Evolutionary conservation across 2,113 vertebrate species (phyloP), one percentile per base, ranked within the genome.

Genomic region (Piprites chloris): DNA sequence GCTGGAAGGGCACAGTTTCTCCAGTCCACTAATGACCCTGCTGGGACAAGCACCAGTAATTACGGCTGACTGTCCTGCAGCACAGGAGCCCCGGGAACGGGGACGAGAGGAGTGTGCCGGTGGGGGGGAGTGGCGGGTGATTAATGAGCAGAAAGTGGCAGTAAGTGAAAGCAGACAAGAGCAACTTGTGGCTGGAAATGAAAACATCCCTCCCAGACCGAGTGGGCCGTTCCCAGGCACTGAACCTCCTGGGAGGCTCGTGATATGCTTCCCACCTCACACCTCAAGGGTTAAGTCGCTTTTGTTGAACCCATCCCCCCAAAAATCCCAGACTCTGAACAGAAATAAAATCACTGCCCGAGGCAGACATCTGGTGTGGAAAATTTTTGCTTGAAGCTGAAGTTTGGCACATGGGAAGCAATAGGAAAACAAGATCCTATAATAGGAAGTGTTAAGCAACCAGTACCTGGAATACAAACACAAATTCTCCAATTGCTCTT

Each of bases 291-390:
- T 93, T 93, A 93, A 95, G 27, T 59, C 5, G 20, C 39, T 84
- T 86, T 46, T 33, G 32, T 86, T 75, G 61, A 95, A 37, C 65
- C 35, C 33, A 35, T 73, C 44, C 81, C 52, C 9, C 28, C 44
- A 33, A 35, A 77, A 82, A 66, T 5, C 18, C 30, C 39, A 53
- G 46, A 46, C 39, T 61, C 82, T 72, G 66, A 78, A 61, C 49
- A 71, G 66, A 96, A 92, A 87, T 49, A 61, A 94, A 94, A 90
- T 56, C 80, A 33, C 83, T 65, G 88, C 92, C 83, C 50, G 6
- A 88, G 76, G 92, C 86, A 95, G 95, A 93, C 76, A 96, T 65
- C 90, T 90, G 86, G 77, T 76, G 53, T 85, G 92, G 86, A 94
- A 97, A 94, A 89, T 66, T 86, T 86, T 85, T 80, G 83, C 83